Evolutionary conservation across 2,113 vertebrate species (phyloP), one percentile per base, ranked within the genome.

Genomic region (Zosterops pallidus): DNA sequence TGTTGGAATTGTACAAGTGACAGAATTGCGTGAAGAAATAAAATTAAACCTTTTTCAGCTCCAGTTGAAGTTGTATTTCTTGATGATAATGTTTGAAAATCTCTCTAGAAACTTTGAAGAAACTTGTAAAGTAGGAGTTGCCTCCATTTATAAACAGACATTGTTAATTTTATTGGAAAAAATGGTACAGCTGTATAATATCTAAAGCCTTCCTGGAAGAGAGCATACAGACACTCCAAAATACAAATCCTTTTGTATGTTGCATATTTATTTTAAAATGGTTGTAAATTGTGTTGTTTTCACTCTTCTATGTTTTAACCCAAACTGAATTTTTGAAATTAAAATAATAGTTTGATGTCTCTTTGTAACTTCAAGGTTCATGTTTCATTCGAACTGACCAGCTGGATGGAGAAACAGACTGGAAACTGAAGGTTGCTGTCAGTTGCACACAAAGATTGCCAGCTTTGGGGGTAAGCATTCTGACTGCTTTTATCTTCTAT

Each of bases 361-460:
- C 39, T 78, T 79, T 95, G 3, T 92, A 14, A 85, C 95, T 94
- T 96, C 49, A 96, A 99, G 99, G 99, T 55, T 96, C 99, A 0
- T 99, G 99, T 96, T 99, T 99, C 96, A 99, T 99, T 97, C 98
- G 99, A 82, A 99, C 99, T 13, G 99, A 99, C 89, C 99, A 99
- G 96, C 98, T 99, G 5, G 99, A 99, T 62, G 99, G 99, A 69
- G 99, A 99, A 92, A 99, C 99, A 1, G 99, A 99, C 97, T 99
- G 99, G 99, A 99, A 99, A 87, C 98, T 99, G 92, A 99, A 99
- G 96, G 98, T 99, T 50, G 98, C 99, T 5, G 99, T 99, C 42
- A 98, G 97, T 91, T 99, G 99, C 97, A 99, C 99, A 2, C 99
- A 99, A 56, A 98, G 99, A 67, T 98, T 99, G 9, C 98, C 99